Evolutionary conservation across 2,113 vertebrate species (phyloP), one percentile per base, ranked within the genome.

Genomic region (Prolemur simus): DNA sequence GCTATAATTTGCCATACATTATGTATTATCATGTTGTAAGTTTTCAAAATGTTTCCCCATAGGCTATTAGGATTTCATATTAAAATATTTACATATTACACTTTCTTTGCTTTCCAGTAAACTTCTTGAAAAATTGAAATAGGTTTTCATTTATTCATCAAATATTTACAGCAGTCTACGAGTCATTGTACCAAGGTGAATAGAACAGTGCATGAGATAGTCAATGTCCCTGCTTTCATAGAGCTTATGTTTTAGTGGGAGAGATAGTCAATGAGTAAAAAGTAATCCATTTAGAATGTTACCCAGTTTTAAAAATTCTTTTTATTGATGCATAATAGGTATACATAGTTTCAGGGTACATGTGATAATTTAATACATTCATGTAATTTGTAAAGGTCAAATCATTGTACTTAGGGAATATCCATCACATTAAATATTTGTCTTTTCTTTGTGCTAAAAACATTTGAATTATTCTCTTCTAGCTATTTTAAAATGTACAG

Each of bases 121-220:
- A 84, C 12, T 73, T 94, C 25, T 63, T 76, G 58, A 68, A 86
- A 93, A 94, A 45, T 27, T 47, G 23, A 76, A 73, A 9, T 82
- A 80, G 54, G 2, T 93, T 91, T 94, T 91, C 64, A 82, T 93
- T 95, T n/a, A 69, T 14, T 96, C 63, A 68, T 80, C 45, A 80
- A 64, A 45, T 89, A 73, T 92, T 93, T 92, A 49, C 45, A 66
- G 68, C 29, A 54, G 63, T 20, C 39, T 82, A 23, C 14, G 77
- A 56, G 66, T 20, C 54, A n/a, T 32, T 86, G 23, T 86, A 73
- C 37, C 17, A 56, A 56, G 2, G 60, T 58, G 32, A 82, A 23
- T 76, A 52, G 4, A 93, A 66, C 6, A 95, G 54, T 73, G 21
- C n/a, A 14, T 82, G 25, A 58, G 68, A 64, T 58, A 92, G n/a